phyloP scores from a whole-genome alignment of 1,140 invertebrate species.

The Spodoptera frugiperda region DNA sequence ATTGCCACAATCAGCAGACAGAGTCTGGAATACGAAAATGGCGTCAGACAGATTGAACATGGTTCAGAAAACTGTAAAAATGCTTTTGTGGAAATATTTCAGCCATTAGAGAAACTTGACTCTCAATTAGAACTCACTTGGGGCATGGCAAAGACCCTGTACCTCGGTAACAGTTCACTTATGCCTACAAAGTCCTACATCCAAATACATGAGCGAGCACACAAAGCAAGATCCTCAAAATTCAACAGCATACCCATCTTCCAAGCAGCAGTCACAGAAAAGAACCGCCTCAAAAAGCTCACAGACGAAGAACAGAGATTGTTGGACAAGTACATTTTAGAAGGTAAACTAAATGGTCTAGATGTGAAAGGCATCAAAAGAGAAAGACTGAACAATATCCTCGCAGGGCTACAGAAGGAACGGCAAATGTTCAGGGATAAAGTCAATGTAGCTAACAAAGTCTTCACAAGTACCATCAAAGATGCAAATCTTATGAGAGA shows the following conservation, averaged over 20 bases:
- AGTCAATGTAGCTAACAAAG: constrained; percentile 87
- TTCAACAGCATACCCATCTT: constrained; percentile 90
- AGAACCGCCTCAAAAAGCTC: constrained; percentile 86
- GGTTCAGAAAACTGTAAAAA: constrained; percentile 85
- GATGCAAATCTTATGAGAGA: constrained; percentile 89
- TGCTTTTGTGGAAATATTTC: constrained; percentile 91
- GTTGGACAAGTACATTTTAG: constrained; percentile 92
- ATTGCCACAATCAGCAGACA: constrained; percentile 93
- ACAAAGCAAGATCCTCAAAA: constrained; percentile 88
- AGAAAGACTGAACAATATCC: constrained; percentile 82
- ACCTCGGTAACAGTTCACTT: constrained; percentile 92
- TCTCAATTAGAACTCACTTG: constrained; percentile 93
- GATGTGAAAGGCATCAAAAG: constrained; percentile 80
- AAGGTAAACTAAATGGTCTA: constrained; percentile 93
- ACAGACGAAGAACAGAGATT: constrained; percentile 90
- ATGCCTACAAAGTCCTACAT: constrained; percentile 92
- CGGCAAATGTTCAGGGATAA: constrained; percentile 88
- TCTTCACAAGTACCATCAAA: constrained; percentile 89
- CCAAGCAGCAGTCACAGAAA: constrained; percentile 88
- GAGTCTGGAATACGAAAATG: constrained; percentile 93
- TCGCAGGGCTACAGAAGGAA: constrained; percentile 85
- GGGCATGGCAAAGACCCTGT: constrained; percentile 94
- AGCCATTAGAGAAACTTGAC: constrained; percentile 91
- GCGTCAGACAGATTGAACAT: constrained; percentile 89
- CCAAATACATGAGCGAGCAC: constrained; percentile 91